Base-by-base conservation (phyloP, 2,797 vertebrate genomes). In the Austrolebias charrua region DNA sequence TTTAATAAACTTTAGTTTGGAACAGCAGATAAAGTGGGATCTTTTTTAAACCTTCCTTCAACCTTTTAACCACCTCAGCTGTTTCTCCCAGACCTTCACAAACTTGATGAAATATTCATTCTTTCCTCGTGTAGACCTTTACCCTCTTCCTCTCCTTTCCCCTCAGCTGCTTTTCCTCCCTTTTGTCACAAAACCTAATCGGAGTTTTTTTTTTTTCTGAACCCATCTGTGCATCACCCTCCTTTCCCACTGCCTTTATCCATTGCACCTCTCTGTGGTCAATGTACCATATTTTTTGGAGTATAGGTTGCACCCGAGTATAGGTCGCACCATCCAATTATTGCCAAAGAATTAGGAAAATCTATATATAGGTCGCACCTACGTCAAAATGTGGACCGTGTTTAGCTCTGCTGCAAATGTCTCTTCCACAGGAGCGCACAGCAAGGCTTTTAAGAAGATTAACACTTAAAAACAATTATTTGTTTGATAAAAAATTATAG, bases 61-160 rank as follows among this genome's bases (percentile, higher is more conserved):
- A 24, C 24, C 24, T 24, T 24, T 24, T 56, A 45, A 14, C 16
- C 15, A n/a, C 14, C 53, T 60, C 45, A 19, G 24, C 68, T 40
- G 13, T 47, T 55, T 74, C 54, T 60, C 40, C 10, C 18, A 71
- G 54, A 61, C 70, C 56, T 70, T 77, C 63, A 59, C 35, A 15
- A 60, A 60, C 79, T 81, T 71, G 63, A 84, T 86, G 64, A 82
- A 84, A 84, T 76, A 83, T 82, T 85, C 48, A 85, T 83, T 69
- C 51, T 68, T 61, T 65, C 61, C 66, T 80, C 58, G 76, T 40
- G 42, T 69, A 69, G 74, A 55, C 53, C 15, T 58, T 55, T 40
- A 62, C 73, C 63, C 56, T 69, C 53, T 52, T 54, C 47, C 47
- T 69, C 56, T 71, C 61, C 66, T 71, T 48, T 14, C 56, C 68